phyloP scores from a whole-genome alignment of 2,113 vertebrate genomes.

The Regulus satrapa region DNA sequence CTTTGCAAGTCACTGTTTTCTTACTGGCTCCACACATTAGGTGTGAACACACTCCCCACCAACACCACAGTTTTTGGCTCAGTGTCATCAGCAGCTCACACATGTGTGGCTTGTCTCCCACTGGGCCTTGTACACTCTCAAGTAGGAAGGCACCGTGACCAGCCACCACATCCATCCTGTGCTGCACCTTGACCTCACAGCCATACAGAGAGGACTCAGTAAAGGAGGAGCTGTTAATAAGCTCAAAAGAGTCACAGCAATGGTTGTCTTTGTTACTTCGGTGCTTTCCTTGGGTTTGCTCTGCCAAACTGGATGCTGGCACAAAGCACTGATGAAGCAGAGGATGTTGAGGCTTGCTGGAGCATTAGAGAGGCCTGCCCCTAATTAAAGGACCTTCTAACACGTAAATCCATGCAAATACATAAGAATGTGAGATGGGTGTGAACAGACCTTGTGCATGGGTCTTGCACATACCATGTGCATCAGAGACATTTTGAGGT shows the following conservation, averaged over 20 bases:
- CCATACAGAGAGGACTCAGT: background rate
- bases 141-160: background rate
- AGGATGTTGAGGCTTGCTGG: background rate
- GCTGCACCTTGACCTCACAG: accelerated
- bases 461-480: background rate
- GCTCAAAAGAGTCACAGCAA: accelerated
- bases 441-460: background rate
- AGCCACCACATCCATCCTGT: background rate
- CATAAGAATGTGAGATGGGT: background rate
- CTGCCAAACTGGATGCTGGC: background rate
- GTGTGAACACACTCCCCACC: background rate
- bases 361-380: background rate
- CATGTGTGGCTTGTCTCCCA: accelerated
- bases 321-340: accelerated
- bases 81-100: background rate
- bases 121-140: accelerated
- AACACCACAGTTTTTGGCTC: background rate
- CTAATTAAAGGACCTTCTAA: background rate
- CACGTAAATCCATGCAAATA: background rate
- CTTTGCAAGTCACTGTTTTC: background rate
- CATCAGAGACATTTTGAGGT: background rate
- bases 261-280: background rate
- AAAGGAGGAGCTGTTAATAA: background rate
- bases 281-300: background rate
- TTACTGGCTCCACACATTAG: accelerated